A percentile compares a stretch with the other conserved stretches of the same genome.
Evolutionary conservation across 2,113 vertebrate species (phyloP).

Genomic region (Zosterops lateralis): DNA sequence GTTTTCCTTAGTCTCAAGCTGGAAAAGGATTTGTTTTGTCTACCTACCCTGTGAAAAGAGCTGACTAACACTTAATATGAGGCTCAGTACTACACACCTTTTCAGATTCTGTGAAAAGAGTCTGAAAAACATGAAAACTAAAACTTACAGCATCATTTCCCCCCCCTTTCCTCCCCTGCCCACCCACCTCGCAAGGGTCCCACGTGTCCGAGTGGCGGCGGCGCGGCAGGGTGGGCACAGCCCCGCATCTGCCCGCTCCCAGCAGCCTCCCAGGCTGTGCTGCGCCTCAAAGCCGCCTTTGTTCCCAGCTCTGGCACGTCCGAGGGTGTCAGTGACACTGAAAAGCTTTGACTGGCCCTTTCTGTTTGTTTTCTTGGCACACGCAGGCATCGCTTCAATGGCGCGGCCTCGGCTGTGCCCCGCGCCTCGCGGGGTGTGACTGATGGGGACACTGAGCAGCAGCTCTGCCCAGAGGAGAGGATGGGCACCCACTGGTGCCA

Average conservation of each 20-base stretch:
- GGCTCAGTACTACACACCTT: not conserved
- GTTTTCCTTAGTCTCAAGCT: no score
- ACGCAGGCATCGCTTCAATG: not conserved
- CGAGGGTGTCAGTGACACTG: conserved; percentile 51
- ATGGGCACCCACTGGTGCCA: accelerated
- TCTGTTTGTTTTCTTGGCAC: conserved; percentile 63
- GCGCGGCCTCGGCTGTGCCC: not conserved
- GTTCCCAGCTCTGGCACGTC: conserved; percentile 16
- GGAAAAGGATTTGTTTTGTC: not conserved
- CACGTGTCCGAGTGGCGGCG: not conserved
- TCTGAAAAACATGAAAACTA: not conserved
- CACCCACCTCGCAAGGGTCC: not conserved
- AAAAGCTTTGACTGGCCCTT: conserved; percentile 62
- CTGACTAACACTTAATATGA: not conserved
- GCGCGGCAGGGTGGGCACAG: conserved; percentile 33
- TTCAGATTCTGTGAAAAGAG: not conserved
- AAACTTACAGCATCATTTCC: not conserved
- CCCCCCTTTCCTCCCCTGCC: not conserved
- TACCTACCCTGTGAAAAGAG: not conserved
- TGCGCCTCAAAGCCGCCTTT: not conserved
- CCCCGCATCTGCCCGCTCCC: conserved; percentile 29
- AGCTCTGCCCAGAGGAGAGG: not conserved
- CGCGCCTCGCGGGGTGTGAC: not conserved
- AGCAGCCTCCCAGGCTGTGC: not conserved
- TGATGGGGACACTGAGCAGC: not conserved